Conservation (phyloP, 2,888 invertebrate genomes). For the Meta bourneti region DNA sequence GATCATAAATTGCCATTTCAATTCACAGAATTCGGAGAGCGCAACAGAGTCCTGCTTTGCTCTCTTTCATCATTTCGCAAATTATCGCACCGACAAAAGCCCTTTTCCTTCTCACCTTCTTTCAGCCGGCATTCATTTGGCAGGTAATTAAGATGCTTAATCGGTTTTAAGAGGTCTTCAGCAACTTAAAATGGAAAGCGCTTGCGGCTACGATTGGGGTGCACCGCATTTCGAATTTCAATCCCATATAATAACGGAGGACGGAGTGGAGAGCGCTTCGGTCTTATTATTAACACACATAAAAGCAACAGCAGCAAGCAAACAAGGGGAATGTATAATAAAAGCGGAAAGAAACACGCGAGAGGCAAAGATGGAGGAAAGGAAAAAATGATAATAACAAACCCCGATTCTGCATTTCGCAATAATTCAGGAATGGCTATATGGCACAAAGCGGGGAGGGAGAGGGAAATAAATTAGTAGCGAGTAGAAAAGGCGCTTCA, state of each 20-base stretch:
- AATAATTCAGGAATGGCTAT: constrained; percentile 22
- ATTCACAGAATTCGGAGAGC: constrained; percentile 29
- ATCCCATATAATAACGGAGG: background rate
- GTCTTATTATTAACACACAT: background rate
- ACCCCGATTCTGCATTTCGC: constrained; percentile 9
- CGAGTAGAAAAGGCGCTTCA: background rate
- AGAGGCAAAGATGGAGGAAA: background rate
- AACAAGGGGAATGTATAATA: background rate
- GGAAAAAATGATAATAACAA: constrained; percentile 1
- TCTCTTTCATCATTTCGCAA: too few species aligned
- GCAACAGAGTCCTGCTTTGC: too few species aligned
- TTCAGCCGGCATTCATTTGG: constrained; percentile 15
- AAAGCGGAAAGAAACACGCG: background rate
- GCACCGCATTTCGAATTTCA: background rate
- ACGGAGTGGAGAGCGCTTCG: background rate
- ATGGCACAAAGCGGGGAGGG: background rate
- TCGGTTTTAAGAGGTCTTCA: constrained; percentile 61
- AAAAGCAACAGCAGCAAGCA: background rate
- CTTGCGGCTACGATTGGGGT: constrained; percentile 14
- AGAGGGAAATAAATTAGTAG: constrained; percentile 33
- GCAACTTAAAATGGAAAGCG: constrained; percentile 29
- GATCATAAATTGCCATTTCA: constrained; percentile 63
- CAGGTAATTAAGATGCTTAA: constrained; percentile 71
- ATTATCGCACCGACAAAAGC: constrained; percentile 1
- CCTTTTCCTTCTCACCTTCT: background rate